Evolutionary conservation across 2,797 vertebrate genomes (phyloP).

Genomic region (Gallinago nigripennis): DNA sequence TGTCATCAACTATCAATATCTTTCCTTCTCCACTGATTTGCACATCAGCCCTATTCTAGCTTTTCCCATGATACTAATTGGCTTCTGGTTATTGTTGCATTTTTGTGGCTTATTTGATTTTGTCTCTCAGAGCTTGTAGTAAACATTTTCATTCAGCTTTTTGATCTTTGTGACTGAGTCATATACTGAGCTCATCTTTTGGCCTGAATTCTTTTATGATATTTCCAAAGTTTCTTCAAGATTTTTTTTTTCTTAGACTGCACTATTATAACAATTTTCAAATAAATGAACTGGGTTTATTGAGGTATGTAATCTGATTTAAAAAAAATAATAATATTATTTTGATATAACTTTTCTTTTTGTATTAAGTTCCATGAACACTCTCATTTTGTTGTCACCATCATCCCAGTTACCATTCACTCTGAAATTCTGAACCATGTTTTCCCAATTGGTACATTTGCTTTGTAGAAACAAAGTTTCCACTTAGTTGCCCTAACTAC

Average conservation of each 20-base stretch:
- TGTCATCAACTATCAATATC: neutral
- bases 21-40: neutral
- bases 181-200: neutral
- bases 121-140: neutral
- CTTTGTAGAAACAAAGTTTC: neutral
- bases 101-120: neutral
- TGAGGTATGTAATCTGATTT: neutral
- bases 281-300: neutral
- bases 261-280: neutral
- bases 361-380: neutral
- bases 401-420: neutral
- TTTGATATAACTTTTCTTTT: neutral
- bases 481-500: neutral
- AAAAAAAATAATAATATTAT: neutral
- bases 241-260: neutral
- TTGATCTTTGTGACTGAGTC: neutral
- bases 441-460: neutral
- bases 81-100: neutral
- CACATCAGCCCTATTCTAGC: neutral
- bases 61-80: neutral
- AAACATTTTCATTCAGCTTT: neutral
- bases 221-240: neutral
- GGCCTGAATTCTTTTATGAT: neutral
- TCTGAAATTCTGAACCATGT: neutral
- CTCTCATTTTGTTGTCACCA: neutral